phyloP scores from a whole-genome alignment of 2,797 vertebrate species.

The Gouania willdenowi region DNA sequence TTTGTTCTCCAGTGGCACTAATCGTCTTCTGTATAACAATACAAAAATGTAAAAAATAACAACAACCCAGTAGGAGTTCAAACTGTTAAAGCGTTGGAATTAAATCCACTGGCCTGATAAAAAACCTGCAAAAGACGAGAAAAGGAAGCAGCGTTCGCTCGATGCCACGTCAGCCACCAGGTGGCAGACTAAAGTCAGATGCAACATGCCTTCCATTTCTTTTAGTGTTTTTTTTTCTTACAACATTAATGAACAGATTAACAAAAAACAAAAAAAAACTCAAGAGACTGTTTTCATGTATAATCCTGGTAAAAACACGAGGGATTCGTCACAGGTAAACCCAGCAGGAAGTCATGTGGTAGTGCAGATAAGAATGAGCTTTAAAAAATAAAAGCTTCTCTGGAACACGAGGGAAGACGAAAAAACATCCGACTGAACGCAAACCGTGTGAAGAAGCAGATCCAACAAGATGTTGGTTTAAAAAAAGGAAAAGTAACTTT shows the following conservation, averaged over 20 bases:
- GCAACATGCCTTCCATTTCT: slow-evolving; percentile 43
- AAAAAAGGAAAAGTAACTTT: no score
- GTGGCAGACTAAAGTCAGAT: slow-evolving; percentile 55
- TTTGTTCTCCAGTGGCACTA: no score
- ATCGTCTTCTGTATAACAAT: no score
- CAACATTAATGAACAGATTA: slow-evolving; percentile 37
- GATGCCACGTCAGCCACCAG: slow-evolving; percentile 58
- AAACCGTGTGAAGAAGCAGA: slow-evolving; percentile 53
- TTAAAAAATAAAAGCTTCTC: slow-evolving; percentile 18
- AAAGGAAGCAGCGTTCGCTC: slow-evolving; percentile 47
- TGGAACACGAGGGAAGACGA: slow-evolving; percentile 24
- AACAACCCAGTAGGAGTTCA: slow-evolving; percentile 21
- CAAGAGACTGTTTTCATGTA: slow-evolving; percentile 49
- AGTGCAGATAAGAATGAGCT: slow-evolving; percentile 42
- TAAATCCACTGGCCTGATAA: slow-evolving; percentile 47
- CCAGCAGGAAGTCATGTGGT: slow-evolving; percentile 25
- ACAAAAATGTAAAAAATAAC: no score
- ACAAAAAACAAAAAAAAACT: slow-evolving; percentile 46
- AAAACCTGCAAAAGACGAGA: slow-evolving; percentile 33
- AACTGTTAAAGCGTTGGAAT: slow-evolving; percentile 23
- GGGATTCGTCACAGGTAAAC: slow-evolving; percentile 39
- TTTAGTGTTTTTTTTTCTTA: slow-evolving; percentile 1
- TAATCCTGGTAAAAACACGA: slow-evolving; percentile 59
- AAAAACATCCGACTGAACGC: slow-evolving; percentile 35
- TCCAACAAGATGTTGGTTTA: no score